Conservation (phyloP, 2,113 vertebrate genomes). For the Trochalopteron elliotii region DNA sequence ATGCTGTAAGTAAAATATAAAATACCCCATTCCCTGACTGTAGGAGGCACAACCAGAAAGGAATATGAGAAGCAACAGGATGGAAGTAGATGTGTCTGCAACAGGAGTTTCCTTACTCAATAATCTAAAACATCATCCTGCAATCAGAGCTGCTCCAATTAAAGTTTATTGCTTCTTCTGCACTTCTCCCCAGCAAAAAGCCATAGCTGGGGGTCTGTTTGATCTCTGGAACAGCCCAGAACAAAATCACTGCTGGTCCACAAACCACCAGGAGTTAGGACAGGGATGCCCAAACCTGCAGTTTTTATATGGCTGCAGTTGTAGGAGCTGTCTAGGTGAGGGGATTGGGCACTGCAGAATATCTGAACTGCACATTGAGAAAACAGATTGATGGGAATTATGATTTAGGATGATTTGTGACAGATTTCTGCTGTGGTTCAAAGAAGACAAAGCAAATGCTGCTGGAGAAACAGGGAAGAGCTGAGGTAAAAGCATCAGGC, state of each 20-base stretch:
- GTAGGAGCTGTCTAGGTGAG: not conserved
- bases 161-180: not conserved
- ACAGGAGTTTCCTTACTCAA: not conserved
- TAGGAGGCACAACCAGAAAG: not conserved
- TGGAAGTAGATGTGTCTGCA: not conserved
- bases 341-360: no score
- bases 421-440: not conserved
- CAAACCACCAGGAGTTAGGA: not conserved
- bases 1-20: not conserved
- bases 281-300: not conserved
- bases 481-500: not conserved
- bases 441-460: not conserved
- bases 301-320: not conserved
- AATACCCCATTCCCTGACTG: not conserved
- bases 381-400: not conserved
- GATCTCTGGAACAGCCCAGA: not conserved
- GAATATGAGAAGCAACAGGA: not conserved
- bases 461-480: not conserved
- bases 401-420: not conserved
- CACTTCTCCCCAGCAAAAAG: not conserved
- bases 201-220: not conserved
- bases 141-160: not conserved
- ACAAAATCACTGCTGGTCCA: not conserved
- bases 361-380: fast-evolving
- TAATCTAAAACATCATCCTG: not conserved